Evolutionary conservation across 2,797 vertebrate genomes (phyloP), one percentile per base, ranked within the genome.

Genomic region (Hafferia zeledoni): DNA sequence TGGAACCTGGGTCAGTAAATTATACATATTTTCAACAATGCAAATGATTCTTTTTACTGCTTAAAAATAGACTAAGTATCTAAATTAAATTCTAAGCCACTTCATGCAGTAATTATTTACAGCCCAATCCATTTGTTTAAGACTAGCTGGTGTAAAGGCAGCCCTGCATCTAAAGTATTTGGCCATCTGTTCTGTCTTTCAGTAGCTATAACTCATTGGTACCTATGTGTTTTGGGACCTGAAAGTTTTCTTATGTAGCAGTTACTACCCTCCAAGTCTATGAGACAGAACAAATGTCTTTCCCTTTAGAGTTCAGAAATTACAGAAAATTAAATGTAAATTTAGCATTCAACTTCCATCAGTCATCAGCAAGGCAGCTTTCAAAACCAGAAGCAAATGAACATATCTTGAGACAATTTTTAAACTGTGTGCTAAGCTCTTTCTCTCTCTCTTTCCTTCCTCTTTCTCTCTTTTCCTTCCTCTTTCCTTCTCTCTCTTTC

Each of bases 41-140:
- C 75, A 84, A 87, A 93, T 81, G 49, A 83, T 89, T 87, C 63
- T 91, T 93, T 94, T 93, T 90, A 87, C 83, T 93, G 72, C 88
- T 92, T 61, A 87, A 94, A 97, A 95, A 89, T 82, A 82, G 87
- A 61, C 9, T 56, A 67, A 90, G 89, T 78, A 71, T 93, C 89
- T 94, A 71, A 95, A 96, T 95, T 81, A 89, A 94, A 94, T 78
- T 53, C 2, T 43, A 35, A 90, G 43, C 46, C 64, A 79, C 91
- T 96, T 89, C 10, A 63, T 59, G 41, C 77, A 94, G 89, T 89
- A 95, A 95, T 94, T 96, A 95, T 95, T 93, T 94, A 90, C 91
- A 93, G 85, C 81, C 77, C 75, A 85, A 71, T 88, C 88, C 93
- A 83, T 96, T 96, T 93, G 75, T 81, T 84, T 82, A 33, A 46